A percentile compares a stretch with the other conserved stretches of the same genome.
Evolutionary conservation across 2,797 vertebrate species (phyloP).

Genomic region (Salmo trutta): DNA sequence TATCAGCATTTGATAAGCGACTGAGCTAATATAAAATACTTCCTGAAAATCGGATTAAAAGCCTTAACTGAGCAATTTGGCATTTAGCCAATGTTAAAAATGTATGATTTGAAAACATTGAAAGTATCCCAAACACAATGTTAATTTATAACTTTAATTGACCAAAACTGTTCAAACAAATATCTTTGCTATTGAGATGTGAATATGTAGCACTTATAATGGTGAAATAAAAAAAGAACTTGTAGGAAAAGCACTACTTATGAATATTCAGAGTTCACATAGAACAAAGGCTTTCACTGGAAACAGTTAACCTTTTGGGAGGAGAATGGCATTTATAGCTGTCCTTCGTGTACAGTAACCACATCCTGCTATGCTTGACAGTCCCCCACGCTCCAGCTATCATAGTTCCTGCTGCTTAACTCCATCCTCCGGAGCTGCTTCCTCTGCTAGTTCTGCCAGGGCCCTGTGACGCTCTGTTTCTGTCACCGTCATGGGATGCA

Average conservation of each 20-base stretch:
- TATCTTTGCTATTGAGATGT: neutral
- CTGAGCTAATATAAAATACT: too few species aligned
- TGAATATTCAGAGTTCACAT: neutral
- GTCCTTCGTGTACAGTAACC: neutral
- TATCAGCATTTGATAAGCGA: too few species aligned
- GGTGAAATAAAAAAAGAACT: too few species aligned
- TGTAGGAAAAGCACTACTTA: neutral
- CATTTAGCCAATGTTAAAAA: too few species aligned
- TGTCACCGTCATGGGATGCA: slow-evolving; percentile 94
- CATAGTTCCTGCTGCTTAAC: slow-evolving; percentile 44
- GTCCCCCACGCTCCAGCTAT: slow-evolving; percentile 19
- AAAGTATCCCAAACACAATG: neutral
- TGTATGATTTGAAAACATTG: neutral
- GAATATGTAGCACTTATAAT: neutral
- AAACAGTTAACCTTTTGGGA: too few species aligned
- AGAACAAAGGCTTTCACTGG: neutral
- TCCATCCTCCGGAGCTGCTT: slow-evolving; percentile 34
- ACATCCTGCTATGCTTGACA: neutral
- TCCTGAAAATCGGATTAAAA: too few species aligned
- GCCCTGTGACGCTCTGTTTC: slow-evolving; percentile 79
- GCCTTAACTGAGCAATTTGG: too few species aligned
- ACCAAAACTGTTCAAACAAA: neutral
- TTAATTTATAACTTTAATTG: neutral
- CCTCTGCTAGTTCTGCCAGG: slow-evolving; percentile 24
- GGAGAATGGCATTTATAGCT: neutral